Base-by-base conservation (phyloP, 2,797 vertebrate species). In the Clarias pachynema region DNA sequence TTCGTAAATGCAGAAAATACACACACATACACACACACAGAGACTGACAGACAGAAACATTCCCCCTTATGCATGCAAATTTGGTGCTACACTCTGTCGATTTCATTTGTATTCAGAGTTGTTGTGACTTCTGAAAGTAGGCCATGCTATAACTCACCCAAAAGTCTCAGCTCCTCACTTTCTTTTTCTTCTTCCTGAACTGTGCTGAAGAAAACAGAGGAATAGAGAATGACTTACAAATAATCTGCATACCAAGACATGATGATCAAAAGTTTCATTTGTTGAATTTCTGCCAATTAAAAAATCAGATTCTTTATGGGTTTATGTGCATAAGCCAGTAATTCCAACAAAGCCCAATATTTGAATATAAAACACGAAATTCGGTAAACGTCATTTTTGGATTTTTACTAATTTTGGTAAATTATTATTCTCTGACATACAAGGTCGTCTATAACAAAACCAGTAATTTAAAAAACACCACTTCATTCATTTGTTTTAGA, bases 51-150 rank as follows among this genome's bases (percentile, higher is more conserved):
- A 77, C 82, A 87, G 66, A 84, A 57, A 62, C 14, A 62, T 75
- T 60, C 65, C 66, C 62, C 20, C 49, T 37, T 84, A 79, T 40
- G 49, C 56, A 80, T 63, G 73, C 85, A 87, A 85, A 86, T 79
- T 84, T 84, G 22, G 65, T 69, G 79, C 31, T 63, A 75, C 65
- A 68, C 70, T 56, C 29, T 57, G 73, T 80, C 79, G 6, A 79
- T 79, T 89, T 83, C 72, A 87, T 73, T 85, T 75, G 56, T 80
- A 85, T 84, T 85, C 86, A 72, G 80, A 31, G 59, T 81, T 82
- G 63, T 75, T 15, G 85, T 66, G 81, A 83, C 56, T 77, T 85
- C 34, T 79, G 79, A 88, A 87, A 85, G 68, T 80, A 86, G 88
- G 86, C 84, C 82, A 89, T 44, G n/a, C 73, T 82, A 53, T 24